Evolutionary conservation across 1,140 invertebrate genomes (phyloP), one percentile per base, ranked within the genome.

Genomic region (Geopemphigus sp.): DNA sequence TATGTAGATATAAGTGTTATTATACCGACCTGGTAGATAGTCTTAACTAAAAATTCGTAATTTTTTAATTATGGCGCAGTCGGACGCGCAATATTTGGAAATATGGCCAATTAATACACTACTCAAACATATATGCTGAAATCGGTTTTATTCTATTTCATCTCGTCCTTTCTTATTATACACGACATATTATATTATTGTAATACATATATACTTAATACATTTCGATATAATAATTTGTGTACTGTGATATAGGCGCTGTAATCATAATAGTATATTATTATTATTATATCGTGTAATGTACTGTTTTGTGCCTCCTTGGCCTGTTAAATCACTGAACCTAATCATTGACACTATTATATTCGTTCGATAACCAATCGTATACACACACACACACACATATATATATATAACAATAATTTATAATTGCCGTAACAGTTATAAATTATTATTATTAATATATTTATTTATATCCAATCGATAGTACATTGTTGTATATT

Each of bases 281-380:
- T 70, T 45, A 39, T n/a, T 39, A 70, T 70, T n/a, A 50, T 50
- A 68, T 47, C 15, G 32, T 39, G 8, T 39, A 39, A 39, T 39
- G 8, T 50, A 26, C 15, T 50, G 15, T 8, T 0, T 39, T 70
- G 14, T 53, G 22, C 47, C 47, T 70, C 66, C 66, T 70, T 70
- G 66, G 47, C 66, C 66, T 70, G 45, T 53, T 70, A 70, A 70
- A 70, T 26, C 66, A 24, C 47, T 53, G 66, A 70, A 70, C 66
- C 66, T 24, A 70, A 70, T 70, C 66, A 53, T 70, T 32, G 66
- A 53, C 66, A 70, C 24, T 24, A 22, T 50, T 70, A 29, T 70
- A 26, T 70, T 29, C 17, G 6, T 50, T 53, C 15, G 66, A 70
- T 53, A 50, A 70, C 24, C n/a, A 68, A 47, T 47, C n/a, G n/a